phyloP scores from a whole-genome alignment of 2,888 invertebrate genomes.

The Drosophila siamana region DNA sequence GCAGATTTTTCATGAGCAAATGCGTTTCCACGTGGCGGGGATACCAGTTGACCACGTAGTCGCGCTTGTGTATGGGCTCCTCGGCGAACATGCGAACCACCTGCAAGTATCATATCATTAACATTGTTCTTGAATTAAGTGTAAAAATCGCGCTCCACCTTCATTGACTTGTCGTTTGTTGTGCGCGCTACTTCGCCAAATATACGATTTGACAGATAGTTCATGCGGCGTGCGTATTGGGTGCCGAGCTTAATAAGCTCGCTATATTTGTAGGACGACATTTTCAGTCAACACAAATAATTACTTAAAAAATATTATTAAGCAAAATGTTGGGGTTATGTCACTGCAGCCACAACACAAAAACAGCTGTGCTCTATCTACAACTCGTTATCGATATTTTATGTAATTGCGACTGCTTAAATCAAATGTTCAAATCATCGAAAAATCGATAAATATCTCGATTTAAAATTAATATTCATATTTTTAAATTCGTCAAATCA shows the following conservation, averaged over 20 bases:
- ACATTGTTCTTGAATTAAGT: background rate
- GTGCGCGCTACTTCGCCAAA: slow-evolving; percentile 94
- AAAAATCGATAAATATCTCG: background rate
- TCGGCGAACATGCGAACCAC: slow-evolving; percentile 91
- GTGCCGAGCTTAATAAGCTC: slow-evolving; percentile 90
- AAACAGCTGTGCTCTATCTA: slow-evolving; percentile 44
- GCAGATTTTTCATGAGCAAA: slow-evolving; percentile 89
- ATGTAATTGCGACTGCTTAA: background rate
- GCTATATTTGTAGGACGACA: slow-evolving; percentile 89
- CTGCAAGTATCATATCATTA: slow-evolving; percentile 19
- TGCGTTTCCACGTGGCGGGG: slow-evolving; percentile 93
- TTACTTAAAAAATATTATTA: background rate
- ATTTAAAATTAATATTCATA: background rate
- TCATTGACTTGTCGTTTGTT: slow-evolving; percentile 91
- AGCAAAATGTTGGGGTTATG: slow-evolving; percentile 57
- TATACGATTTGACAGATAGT: slow-evolving; percentile 93
- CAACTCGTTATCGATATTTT: slow-evolving; percentile 22
- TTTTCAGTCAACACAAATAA: slow-evolving; percentile 25
- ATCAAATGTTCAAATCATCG: background rate
- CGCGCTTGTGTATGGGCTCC: slow-evolving; percentile 90
- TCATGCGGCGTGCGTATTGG: slow-evolving; percentile 94
- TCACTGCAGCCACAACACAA: slow-evolving; percentile 42
- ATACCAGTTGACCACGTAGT: slow-evolving; percentile 92
- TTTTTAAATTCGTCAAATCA: slow-evolving; percentile 56
- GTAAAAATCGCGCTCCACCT: slow-evolving; percentile 86